phyloP scores from a whole-genome alignment of 2,888 invertebrate genomes.

The Macropis europaea region DNA sequence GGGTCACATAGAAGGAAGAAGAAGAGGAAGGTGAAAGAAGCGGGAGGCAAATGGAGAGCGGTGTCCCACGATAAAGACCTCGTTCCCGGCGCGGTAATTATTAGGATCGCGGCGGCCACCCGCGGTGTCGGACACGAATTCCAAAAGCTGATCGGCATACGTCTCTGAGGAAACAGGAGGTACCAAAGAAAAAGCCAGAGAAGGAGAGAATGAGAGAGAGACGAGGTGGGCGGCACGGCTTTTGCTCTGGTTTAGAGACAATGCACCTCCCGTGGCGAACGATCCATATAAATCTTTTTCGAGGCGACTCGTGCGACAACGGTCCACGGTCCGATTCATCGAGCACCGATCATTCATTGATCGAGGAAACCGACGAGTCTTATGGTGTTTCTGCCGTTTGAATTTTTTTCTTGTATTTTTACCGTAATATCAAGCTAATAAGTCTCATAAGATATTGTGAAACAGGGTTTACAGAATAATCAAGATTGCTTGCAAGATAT shows the following conservation, averaged over 20 bases:
- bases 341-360: conserved; percentile 18
- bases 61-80: conserved; percentile 67
- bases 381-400: too few species aligned
- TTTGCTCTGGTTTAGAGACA: conserved; percentile 70
- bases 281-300: conserved; percentile 72
- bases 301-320: conserved; percentile 39
- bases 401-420: too few species aligned
- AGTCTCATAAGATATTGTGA: too few species aligned
- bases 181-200: conserved; percentile 17
- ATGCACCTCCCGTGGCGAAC: conserved; percentile 70
- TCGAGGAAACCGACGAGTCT: not conserved
- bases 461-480: too few species aligned
- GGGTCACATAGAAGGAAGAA: not conserved
- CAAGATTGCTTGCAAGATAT: too few species aligned
- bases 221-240: conserved; percentile 57
- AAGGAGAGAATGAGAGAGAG: not conserved
- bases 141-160: conserved; percentile 73
- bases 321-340: too few species aligned
- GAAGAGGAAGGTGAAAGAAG: not conserved
- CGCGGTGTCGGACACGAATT: conserved; percentile 73
- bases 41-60: not conserved
- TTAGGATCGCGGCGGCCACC: conserved; percentile 69
- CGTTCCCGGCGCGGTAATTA: conserved; percentile 74
- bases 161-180: conserved; percentile 58
- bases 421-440: too few species aligned